phyloP scores from a whole-genome alignment of 1,140 invertebrate genomes.

The Bicyclus anynana region DNA sequence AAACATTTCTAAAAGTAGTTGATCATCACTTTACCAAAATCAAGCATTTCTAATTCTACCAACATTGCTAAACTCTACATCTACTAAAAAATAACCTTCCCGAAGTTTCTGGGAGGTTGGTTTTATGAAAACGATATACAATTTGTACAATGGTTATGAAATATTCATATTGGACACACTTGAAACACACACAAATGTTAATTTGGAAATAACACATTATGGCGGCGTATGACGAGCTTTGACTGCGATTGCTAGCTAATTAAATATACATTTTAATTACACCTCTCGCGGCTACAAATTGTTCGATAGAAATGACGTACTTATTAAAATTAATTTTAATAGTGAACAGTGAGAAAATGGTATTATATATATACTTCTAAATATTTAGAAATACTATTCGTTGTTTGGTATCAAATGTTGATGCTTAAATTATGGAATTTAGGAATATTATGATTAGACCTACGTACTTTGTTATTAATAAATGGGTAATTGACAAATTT shows the following conservation, averaged over 20 bases:
- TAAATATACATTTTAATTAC: neutral
- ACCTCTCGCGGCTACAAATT: neutral
- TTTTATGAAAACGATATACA: slow-evolving; percentile 10
- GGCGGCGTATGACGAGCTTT: slow-evolving; percentile 71
- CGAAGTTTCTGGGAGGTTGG: slow-evolving; percentile 33
- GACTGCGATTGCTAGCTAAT: slow-evolving; percentile 27
- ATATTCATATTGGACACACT: slow-evolving; percentile 26
- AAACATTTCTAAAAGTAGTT: slow-evolving; percentile 45
- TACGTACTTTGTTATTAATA: too few species aligned
- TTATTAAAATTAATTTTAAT: neutral
- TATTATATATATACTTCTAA: too few species aligned
- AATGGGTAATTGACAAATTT: too few species aligned
- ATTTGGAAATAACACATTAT: slow-evolving; percentile 56
- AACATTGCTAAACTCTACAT: slow-evolving; percentile 24
- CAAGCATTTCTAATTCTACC: slow-evolving; percentile 26
- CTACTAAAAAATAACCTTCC: slow-evolving; percentile 32
- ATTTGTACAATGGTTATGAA: slow-evolving; percentile 4
- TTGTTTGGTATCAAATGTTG: too few species aligned
- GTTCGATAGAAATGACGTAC: too few species aligned
- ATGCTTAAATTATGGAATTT: neutral
- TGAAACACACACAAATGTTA: slow-evolving; percentile 58
- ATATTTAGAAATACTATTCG: too few species aligned
- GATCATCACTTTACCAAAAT: slow-evolving; percentile 12
- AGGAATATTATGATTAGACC: neutral
- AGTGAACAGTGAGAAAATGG: neutral